A percentile compares a stretch with the other conserved stretches of the same genome.
Conservation (phyloP, 2,888 invertebrate genomes). For the Drosophila prostipennis region DNA sequence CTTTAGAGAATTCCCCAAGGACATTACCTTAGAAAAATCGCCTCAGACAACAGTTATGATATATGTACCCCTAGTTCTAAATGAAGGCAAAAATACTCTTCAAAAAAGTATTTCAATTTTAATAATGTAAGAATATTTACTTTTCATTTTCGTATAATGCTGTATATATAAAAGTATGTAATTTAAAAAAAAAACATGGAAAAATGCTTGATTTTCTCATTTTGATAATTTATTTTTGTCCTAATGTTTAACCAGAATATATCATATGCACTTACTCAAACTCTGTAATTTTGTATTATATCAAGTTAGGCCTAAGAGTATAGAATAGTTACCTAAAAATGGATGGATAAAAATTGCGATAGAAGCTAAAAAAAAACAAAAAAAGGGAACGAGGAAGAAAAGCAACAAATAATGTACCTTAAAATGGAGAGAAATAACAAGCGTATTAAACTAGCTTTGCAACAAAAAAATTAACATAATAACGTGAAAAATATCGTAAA, state of each 20-base stretch:
- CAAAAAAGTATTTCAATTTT: slow-evolving; percentile 62
- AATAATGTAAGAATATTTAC: slow-evolving; percentile 27
- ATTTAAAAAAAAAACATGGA: background rate
- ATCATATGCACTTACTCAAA: slow-evolving; percentile 7
- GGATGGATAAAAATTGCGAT: slow-evolving; percentile 20
- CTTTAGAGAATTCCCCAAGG: slow-evolving; percentile 27
- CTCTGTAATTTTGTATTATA: slow-evolving; percentile 27
- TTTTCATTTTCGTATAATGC: slow-evolving; percentile 13
- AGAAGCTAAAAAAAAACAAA: slow-evolving; percentile 30
- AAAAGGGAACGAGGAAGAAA: slow-evolving; percentile 21
- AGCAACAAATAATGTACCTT: slow-evolving; percentile 65
- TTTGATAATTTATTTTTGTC: slow-evolving; percentile 18
- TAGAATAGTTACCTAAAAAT: slow-evolving; percentile 1
- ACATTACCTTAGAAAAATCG: slow-evolving; percentile 21
- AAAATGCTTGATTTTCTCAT: slow-evolving; percentile 18
- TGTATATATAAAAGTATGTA: slow-evolving; percentile 23
- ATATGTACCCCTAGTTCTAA: slow-evolving; percentile 40
- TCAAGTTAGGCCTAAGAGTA: slow-evolving; percentile 9
- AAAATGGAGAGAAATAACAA: slow-evolving; percentile 53
- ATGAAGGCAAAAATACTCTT: slow-evolving; percentile 57
- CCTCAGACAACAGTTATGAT: slow-evolving; percentile 45
- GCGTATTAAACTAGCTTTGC: slow-evolving; percentile 74
- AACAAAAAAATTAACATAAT: slow-evolving; percentile 30
- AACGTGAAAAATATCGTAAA: slow-evolving; percentile 16
- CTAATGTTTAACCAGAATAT: slow-evolving; percentile 6